Conservation (phyloP, 2,113 vertebrate genomes). For the Beaufortia kweichowensis region DNA sequence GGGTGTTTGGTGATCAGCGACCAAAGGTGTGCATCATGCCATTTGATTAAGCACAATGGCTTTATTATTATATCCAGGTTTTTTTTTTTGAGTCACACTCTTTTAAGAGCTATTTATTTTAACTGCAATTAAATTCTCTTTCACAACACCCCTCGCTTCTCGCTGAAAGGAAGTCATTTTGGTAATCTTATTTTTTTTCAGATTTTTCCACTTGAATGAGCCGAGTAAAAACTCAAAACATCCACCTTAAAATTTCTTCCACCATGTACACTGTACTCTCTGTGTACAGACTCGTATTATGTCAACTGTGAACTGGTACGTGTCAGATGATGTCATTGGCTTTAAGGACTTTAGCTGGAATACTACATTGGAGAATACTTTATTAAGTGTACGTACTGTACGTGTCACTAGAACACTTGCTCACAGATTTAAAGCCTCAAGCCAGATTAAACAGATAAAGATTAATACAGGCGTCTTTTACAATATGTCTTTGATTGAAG, state of each 20-base stretch:
- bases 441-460: background rate
- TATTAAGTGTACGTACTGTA: conserved; percentile 9
- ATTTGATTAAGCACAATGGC: background rate
- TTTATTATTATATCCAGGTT: background rate
- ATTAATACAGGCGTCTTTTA: too few species aligned
- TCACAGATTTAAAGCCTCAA: background rate
- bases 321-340: conserved; percentile 16
- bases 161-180: conserved; percentile 30
- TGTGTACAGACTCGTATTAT: conserved; percentile 20
- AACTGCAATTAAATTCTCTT: conserved; percentile 9
- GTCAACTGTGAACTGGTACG: conserved; percentile 2
- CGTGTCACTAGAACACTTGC: background rate
- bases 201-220: background rate
- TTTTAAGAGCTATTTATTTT: conserved; percentile 32
- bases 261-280: conserved; percentile 48
- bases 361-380: background rate
- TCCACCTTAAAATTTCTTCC: conserved; percentile 15
- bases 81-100: background rate
- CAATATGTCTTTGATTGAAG: too few species aligned
- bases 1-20: conserved; percentile 56
- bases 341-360: conserved; percentile 8
- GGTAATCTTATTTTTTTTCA: background rate
- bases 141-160: background rate
- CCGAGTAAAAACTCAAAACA: conserved; percentile 13
- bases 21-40: conserved; percentile 57